Evolutionary conservation across 1,140 invertebrate species (phyloP).

Genomic region (Platyscapa corneri): DNA sequence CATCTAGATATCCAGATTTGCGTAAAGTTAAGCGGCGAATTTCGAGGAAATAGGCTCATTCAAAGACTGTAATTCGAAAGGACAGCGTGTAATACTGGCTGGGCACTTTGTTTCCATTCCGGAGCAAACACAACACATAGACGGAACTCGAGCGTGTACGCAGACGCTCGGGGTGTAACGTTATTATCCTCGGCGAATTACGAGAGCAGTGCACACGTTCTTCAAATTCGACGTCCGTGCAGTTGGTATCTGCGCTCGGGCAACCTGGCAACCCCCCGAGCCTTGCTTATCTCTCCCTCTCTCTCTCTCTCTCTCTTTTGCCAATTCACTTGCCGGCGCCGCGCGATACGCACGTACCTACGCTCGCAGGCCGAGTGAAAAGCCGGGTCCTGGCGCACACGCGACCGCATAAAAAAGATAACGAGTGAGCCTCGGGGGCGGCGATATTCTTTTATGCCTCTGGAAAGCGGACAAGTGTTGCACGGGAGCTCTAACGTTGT

Average conservation of each 20-base stretch:
- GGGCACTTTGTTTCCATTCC: neutral
- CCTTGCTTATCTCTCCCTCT: too few species aligned
- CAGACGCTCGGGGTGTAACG: conserved; percentile 13
- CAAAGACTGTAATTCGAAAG: conserved; percentile 12
- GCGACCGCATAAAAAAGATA: conserved; percentile 3
- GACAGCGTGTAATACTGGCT: neutral
- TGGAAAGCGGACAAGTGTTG: conserved; percentile 2
- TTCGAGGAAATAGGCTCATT: neutral
- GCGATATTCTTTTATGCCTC: neutral
- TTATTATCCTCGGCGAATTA: conserved; percentile 28
- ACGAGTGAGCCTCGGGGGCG: neutral
- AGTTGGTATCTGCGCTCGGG: neutral
- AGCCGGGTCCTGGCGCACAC: neutral
- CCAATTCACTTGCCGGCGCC: conserved; percentile 30
- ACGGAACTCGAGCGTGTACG: neutral
- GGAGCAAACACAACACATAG: too few species aligned
- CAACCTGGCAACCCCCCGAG: too few species aligned
- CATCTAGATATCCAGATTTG: neutral
- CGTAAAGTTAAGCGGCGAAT: conserved; percentile 1
- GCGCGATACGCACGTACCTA: neutral
- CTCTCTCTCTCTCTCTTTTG: too few species aligned
- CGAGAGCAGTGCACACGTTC: conserved; percentile 19
- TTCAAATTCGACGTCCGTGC: conserved; percentile 10
- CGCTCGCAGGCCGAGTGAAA: neutral
- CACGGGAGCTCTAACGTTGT: too few species aligned